phyloP scores from a whole-genome alignment of 2,797 vertebrate genomes.

The Cetoscarus ocellatus region DNA sequence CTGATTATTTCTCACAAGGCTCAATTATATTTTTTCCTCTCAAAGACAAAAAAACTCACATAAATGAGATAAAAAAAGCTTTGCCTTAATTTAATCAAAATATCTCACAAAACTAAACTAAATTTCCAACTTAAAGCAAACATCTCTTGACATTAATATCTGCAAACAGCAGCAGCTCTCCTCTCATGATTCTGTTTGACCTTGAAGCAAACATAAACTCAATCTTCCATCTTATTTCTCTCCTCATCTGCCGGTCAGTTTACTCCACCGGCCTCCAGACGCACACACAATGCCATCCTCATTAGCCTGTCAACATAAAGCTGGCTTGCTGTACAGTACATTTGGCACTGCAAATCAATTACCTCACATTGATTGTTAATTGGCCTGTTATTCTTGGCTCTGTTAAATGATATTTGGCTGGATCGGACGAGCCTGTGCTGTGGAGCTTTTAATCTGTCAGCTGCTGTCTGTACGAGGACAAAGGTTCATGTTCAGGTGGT shows the following conservation, averaged over 20 bases:
- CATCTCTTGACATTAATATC: no score
- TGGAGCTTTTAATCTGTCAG: conserved; percentile 9
- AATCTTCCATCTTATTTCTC: neutral
- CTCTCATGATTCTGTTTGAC: neutral
- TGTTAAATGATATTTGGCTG: conserved; percentile 36
- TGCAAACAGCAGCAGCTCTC: no score
- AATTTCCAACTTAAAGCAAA: no score
- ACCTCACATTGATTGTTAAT: conserved; percentile 54
- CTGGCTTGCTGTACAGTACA: conserved; percentile 44
- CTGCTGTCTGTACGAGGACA: conserved; percentile 4
- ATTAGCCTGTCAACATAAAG: conserved; percentile 49
- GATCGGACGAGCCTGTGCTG: neutral
- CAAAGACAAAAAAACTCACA: no score
- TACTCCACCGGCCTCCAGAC: neutral
- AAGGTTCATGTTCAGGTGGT: conserved; percentile 25
- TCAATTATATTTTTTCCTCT: no score
- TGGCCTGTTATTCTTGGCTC: conserved; percentile 38
- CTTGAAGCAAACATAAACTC: neutral
- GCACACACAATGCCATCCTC: conserved; percentile 20
- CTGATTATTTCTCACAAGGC: no score
- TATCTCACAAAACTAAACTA: no score
- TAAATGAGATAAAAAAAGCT: no score
- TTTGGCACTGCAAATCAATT: conserved; percentile 44
- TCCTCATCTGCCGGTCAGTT: neutral
- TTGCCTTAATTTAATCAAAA: no score